Evolutionary conservation across 2,113 vertebrate genomes (phyloP).

Genomic region (Aleadryas rufinucha): DNA sequence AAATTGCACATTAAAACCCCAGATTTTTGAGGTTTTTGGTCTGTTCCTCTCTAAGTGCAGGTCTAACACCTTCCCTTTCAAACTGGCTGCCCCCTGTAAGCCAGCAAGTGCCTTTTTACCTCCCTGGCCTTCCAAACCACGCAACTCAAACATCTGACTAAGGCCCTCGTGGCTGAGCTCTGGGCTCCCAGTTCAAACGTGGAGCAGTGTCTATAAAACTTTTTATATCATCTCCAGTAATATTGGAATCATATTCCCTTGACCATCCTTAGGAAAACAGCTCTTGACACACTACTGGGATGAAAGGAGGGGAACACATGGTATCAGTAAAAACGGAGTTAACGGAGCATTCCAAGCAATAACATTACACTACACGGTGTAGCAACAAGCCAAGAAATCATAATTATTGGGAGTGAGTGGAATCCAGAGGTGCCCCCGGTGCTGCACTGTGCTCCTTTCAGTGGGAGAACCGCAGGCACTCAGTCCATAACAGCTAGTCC

Average conservation of each 20-base stretch:
- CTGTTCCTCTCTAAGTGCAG: neutral
- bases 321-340: conserved; percentile 53
- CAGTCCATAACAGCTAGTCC: neutral
- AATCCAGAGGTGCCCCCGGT: conserved; percentile 11
- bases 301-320: conserved; percentile 61
- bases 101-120: neutral
- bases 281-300: conserved; percentile 17
- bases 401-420: conserved; percentile 19
- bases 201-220: conserved; percentile 28
- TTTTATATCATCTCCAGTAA: conserved; percentile 47
- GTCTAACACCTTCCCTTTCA: neutral
- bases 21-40: neutral
- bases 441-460: neutral
- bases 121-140: neutral
- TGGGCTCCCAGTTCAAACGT: conserved; percentile 28
- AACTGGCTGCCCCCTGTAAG: neutral
- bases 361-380: conserved; percentile 23
- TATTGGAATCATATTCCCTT: conserved; percentile 54
- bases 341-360: conserved; percentile 56
- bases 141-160: neutral
- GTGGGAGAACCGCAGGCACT: neutral
- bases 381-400: conserved; percentile 54
- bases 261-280: conserved; percentile 43
- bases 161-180: neutral
- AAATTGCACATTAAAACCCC: neutral